Conservation (phyloP, 2,113 vertebrate genomes). For the Cryptotis parvus region DNA sequence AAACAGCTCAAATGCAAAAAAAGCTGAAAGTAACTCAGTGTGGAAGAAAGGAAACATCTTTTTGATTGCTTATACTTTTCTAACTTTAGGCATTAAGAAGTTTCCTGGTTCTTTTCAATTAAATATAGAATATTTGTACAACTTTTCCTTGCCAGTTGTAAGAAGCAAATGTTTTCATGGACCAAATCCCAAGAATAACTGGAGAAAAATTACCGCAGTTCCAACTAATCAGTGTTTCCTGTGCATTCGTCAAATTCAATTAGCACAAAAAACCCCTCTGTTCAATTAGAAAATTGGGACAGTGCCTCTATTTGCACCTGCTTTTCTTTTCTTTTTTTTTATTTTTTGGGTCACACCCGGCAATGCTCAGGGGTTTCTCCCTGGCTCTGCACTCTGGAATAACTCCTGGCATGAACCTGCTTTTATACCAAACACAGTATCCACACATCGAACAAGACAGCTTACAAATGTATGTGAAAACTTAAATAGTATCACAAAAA, state of each 20-base stretch:
- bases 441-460: background rate
- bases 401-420: too few relatives aligned
- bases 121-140: conserved; percentile 13
- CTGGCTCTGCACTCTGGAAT: too few relatives aligned
- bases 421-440: background rate
- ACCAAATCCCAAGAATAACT: conserved; percentile 45
- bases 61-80: conserved; percentile 6
- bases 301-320: background rate
- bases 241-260: conserved; percentile 10
- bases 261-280: background rate
- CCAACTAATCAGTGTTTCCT: conserved; percentile 28
- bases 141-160: background rate
- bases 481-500: background rate
- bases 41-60: background rate
- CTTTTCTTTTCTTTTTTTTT: conserved; percentile 57
- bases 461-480: background rate
- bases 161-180: conserved; percentile 22
- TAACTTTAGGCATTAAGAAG: conserved; percentile 4
- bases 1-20: background rate
- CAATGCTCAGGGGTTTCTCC: too few relatives aligned
- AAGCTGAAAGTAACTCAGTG: conserved; percentile 18
- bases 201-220: background rate
- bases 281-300: background rate
- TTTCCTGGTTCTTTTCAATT: conserved; percentile 37
- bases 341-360: too few relatives aligned